Percentiles rank a stretch among this genome's conserved stretches.
These are phyloP conservation scores for Elysia crispata DNA, from an alignment of 2,888 invertebrate species.

Conservation along the genomic window DNA sequence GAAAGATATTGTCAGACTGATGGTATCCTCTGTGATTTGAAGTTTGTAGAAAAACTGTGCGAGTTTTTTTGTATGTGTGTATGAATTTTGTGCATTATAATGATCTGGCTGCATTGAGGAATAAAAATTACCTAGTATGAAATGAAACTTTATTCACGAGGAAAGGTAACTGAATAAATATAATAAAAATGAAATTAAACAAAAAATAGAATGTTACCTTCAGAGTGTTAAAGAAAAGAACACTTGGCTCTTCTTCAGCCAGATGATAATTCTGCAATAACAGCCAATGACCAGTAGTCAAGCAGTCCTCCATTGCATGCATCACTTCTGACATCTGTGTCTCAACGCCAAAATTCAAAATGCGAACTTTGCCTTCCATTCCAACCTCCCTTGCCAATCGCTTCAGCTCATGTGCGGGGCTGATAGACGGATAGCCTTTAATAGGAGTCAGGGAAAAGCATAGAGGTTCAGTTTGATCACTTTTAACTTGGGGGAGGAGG, in stretches of 20 bases:
- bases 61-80: too few relatives aligned
- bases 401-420: conserved; percentile 71
- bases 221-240: conserved; percentile 63
- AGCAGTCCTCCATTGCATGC: conserved; percentile 70
- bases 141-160: too few relatives aligned
- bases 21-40: too few relatives aligned
- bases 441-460: background rate
- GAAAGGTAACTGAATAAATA: background rate
- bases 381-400: conserved; percentile 70
- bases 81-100: too few relatives aligned
- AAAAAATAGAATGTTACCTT: conserved; percentile 61
- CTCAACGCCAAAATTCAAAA: conserved; percentile 72
- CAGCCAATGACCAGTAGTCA: conserved; percentile 74
- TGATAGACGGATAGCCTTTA: conserved; percentile 65
- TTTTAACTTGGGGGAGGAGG: too few relatives aligned
- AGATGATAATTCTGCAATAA: conserved; percentile 75
- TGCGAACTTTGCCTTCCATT: conserved; percentile 71
- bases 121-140: too few relatives aligned
- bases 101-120: too few relatives aligned
- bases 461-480: too few relatives aligned
- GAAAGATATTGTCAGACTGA: too few relatives aligned
- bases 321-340: conserved; percentile 67
- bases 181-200: background rate
- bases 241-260: conserved; percentile 61
- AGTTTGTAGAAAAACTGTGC: too few relatives aligned